Conservation (phyloP, 2,888 invertebrate genomes). For the Laspeyria flexula region DNA sequence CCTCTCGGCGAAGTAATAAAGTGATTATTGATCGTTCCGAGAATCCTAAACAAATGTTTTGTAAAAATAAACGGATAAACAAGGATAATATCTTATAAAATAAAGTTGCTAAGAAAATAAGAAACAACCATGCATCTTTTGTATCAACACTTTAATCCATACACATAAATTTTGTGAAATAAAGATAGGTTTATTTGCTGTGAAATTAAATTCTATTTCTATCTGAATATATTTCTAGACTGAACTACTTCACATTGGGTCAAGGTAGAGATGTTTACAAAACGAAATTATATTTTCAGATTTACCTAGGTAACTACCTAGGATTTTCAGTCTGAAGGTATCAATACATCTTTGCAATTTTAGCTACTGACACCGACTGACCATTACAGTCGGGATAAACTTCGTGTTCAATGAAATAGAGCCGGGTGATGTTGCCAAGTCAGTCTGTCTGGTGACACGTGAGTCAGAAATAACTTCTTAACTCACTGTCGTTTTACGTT, state of each 20-base stretch:
- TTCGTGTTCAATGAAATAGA: conserved; percentile 71
- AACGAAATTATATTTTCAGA: background rate
- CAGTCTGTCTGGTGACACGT: conserved; percentile 62
- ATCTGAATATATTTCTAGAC: background rate
- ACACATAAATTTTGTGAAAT: background rate
- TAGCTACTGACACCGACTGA: conserved; percentile 47
- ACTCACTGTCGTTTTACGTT: conserved; percentile 49
- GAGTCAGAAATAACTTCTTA: conserved; percentile 70
- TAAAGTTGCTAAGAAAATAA: background rate
- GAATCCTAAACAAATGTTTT: background rate
- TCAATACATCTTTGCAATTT: conserved; percentile 10
- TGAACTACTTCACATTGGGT: conserved; percentile 1
- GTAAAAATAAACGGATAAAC: background rate
- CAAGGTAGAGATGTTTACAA: conserved; percentile 5
- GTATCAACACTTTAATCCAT: background rate
- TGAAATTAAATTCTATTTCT: background rate
- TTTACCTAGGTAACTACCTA: background rate
- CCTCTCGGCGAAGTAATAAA: background rate
- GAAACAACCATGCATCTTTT: background rate
- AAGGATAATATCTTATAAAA: background rate
- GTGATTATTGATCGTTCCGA: background rate
- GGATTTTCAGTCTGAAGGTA: background rate
- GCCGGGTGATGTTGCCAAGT: conserved; percentile 74
- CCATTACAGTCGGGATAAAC: conserved; percentile 63
- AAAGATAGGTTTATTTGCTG: conserved; percentile 1